Evolutionary conservation across 2,888 invertebrate genomes (phyloP).

Genomic region (Clepsis dumicolana): DNA sequence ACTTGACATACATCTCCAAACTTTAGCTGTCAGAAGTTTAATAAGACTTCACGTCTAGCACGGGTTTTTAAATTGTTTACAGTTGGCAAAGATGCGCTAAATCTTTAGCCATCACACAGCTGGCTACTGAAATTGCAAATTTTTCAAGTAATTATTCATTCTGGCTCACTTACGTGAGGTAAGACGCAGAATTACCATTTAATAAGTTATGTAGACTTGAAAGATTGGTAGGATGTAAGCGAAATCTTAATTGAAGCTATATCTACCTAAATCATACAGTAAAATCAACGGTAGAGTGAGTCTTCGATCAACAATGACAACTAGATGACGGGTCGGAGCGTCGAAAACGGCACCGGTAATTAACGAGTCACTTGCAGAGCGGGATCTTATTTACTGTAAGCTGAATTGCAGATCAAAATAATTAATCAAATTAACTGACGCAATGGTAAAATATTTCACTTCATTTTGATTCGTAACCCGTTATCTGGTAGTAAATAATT

Average conservation of each 20-base stretch:
- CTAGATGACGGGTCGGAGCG: no score
- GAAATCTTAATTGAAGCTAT: background rate
- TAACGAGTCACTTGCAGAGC: no score
- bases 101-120: constrained; percentile 15
- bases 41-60: background rate
- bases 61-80: constrained; percentile 11
- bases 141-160: constrained; percentile 7
- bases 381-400: no score
- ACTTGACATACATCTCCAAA: background rate
- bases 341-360: no score
- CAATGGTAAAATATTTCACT: no score
- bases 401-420: no score
- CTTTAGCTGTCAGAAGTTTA: background rate
- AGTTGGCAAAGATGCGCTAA: constrained; percentile 16
- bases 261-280: background rate
- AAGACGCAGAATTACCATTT: background rate
- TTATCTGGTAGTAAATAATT: no score
- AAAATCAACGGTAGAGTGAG: no score
- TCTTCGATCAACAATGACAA: no score
- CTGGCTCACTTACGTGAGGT: background rate
- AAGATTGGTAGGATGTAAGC: background rate
- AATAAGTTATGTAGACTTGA: background rate
- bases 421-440: no score
- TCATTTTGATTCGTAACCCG: no score
- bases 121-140: background rate